These are phyloP conservation scores for Synergus gifuensis DNA, from an alignment of 2,888 invertebrate genomes.

Conservation along the genomic window DNA sequence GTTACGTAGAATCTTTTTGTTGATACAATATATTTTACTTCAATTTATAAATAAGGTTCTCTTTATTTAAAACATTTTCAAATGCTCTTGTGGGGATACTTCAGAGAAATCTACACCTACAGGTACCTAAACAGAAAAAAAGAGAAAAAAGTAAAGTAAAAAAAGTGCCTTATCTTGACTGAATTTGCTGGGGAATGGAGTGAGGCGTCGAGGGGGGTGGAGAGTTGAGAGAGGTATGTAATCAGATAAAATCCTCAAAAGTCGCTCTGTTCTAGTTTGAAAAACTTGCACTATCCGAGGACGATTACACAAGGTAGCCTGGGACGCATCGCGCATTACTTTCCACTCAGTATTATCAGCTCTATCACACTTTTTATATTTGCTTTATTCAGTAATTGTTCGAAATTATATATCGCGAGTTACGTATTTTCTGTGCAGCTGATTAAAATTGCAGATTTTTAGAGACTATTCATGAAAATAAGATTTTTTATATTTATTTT, in stretches of 20 bases:
- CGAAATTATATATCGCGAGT: background rate
- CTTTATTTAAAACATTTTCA: slow-evolving; percentile 5
- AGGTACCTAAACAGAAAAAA: slow-evolving; percentile 9
- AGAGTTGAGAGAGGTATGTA: slow-evolving; percentile 20
- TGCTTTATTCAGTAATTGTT: slow-evolving; percentile 9
- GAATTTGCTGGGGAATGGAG: slow-evolving; percentile 27
- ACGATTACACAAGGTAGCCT: slow-evolving; percentile 58
- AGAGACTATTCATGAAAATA: background rate
- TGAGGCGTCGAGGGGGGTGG: slow-evolving; percentile 30
- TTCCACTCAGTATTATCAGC: slow-evolving; percentile 43
- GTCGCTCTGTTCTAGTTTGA: slow-evolving; percentile 60
- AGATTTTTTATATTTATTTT: too few species aligned
- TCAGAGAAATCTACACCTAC: slow-evolving; percentile 1
- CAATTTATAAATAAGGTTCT: background rate
- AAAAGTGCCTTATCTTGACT: slow-evolving; percentile 7
- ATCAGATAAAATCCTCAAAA: slow-evolving; percentile 68
- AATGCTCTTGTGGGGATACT: slow-evolving; percentile 13
- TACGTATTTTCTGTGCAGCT: background rate
- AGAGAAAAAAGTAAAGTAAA: background rate
- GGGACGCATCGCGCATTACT: slow-evolving; percentile 51
- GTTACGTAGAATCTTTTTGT: background rate
- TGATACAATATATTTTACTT: background rate
- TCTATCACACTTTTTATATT: slow-evolving; percentile 46
- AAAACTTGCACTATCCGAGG: slow-evolving; percentile 59
- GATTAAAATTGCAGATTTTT: background rate